Base-by-base conservation (phyloP, 2,797 vertebrate genomes). In the Meriones psammophilus region DNA sequence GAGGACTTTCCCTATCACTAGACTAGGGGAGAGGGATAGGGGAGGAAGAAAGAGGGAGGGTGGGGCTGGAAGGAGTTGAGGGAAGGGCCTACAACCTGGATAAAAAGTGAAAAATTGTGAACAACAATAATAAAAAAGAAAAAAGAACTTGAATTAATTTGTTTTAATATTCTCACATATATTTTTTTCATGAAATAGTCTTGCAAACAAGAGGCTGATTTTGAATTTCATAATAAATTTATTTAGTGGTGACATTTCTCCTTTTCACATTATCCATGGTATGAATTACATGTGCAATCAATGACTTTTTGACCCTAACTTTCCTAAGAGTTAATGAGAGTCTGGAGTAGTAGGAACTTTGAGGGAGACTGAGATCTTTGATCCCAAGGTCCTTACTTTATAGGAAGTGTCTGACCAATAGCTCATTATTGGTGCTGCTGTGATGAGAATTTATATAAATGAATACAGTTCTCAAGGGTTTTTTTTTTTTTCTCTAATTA, bases 401-500 rank as follows among this genome's bases (percentile, higher is more conserved):
- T 0, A n/a, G 58, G 28, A 97, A 97, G 87, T 66, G 42, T n/a
- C 39, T 83, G 90, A 93, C 33, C 68, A 74, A 0, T 1, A 50
- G 71, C 36, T 95, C 76, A 78, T 93, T 93, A 62, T 78, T 58
- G 33, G 58, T 90, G 15, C 50, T 66, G 54, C 18, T 90, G 5
- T 94, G 22, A 33, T 39, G 46, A 93, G 33, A 95, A 92, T 91
- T 83, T 93, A 93, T 46, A 66, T 46, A 60, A 95, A 88, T 93
- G 33, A 64, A 64, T 94, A 81, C 87, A 81, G 86, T 87, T 28
- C 20, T 86, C 68, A 71, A 12, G 18, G 14, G 64, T 89, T 42
- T 42, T 39, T 8, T 92, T 4, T 50, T 50, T 83, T 8, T 92
- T 89, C 92, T 91, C 9, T 26, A 74, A 77, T 86, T 80, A 62